phyloP scores from a whole-genome alignment of 2,113 vertebrate species.

The Myiozetetes cayanensis region DNA sequence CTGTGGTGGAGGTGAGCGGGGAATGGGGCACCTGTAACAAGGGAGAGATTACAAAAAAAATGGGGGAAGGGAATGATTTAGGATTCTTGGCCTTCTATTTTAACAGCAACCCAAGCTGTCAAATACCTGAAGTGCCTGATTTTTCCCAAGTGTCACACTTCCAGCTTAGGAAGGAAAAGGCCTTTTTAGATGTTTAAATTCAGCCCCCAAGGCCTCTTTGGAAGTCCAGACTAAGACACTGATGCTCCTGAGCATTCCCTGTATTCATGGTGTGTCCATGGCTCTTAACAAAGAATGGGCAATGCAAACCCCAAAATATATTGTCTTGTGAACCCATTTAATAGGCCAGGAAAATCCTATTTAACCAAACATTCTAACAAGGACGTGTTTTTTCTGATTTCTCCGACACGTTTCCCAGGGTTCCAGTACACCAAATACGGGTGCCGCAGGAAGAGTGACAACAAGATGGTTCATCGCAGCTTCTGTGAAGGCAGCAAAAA shows the following conservation, averaged over 20 bases:
- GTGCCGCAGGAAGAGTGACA: constrained; percentile 92
- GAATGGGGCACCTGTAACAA: not conserved
- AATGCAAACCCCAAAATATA: not conserved
- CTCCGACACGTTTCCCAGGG: constrained; percentile 69
- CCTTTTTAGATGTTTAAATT: not conserved
- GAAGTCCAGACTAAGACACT: not conserved
- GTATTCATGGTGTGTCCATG: fast-evolving
- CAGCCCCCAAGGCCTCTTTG: not conserved
- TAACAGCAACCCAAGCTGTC: not conserved
- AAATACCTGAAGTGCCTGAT: not conserved
- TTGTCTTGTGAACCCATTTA: not conserved
- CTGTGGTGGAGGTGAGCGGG: constrained; percentile 87
- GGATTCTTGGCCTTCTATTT: not conserved
- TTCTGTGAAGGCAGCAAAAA: constrained; percentile 92
- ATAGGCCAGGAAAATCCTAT: not conserved
- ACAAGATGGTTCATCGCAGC: constrained; percentile 91
- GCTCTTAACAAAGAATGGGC: not conserved
- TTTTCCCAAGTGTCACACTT: not conserved
- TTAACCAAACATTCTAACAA: not conserved
- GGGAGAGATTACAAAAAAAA: no score
- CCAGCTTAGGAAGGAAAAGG: not conserved
- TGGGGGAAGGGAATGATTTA: not conserved
- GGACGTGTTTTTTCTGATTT: not conserved
- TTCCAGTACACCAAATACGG: constrained; percentile 97
- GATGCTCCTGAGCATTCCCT: not conserved